Evolutionary conservation across 2,113 vertebrate species (phyloP), one percentile per base, ranked within the genome.

Genomic region (Plotosus lineatus): DNA sequence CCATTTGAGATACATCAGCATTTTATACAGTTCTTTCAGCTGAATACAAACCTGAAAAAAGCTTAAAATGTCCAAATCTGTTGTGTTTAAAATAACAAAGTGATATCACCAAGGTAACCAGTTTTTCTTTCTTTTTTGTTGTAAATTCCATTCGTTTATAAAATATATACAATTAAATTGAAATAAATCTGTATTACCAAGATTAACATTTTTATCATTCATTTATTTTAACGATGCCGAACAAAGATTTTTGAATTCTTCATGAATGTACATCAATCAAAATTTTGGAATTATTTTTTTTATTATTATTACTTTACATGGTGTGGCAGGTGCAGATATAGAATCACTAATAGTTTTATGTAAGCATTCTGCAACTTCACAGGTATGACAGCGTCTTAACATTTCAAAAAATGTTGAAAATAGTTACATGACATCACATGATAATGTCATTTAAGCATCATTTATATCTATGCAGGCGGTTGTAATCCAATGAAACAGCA

Each of bases 21-120:
- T 40, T 26, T 44, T 23, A 68, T 68, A 44, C 11, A 44, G 40
- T 26, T 44, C 23, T 68, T 44, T 44, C 23, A 68, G 40, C 23
- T 44, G 65, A 68, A 68, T 10, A 44, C 36, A 66, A 40, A n/a
- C 63, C 36, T 66, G 38, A 44, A 68, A 26, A 44, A 68, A 42
- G 7, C 21, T 40, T 21, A 1, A 68, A 68, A 68, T 44, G 65
- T 68, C 40, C 65, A 68, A 42, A 68, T 44, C 21, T 68, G 40
- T 12, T 44, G 40, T 66, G 36, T 68, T 68, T 68, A 44, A 68
- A 68, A 68, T 44, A 68, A 26, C 65, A 68, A 26, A 68, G 42
- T 42, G 40, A 68, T 68, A 44, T 68, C 40, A 68, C 11, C 65
- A 44, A 44, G 65, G 21, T 46, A 69, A 69, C 66, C 40, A 69